Base-by-base conservation (phyloP, 2,888 invertebrate genomes). In the Amiota communis region DNA sequence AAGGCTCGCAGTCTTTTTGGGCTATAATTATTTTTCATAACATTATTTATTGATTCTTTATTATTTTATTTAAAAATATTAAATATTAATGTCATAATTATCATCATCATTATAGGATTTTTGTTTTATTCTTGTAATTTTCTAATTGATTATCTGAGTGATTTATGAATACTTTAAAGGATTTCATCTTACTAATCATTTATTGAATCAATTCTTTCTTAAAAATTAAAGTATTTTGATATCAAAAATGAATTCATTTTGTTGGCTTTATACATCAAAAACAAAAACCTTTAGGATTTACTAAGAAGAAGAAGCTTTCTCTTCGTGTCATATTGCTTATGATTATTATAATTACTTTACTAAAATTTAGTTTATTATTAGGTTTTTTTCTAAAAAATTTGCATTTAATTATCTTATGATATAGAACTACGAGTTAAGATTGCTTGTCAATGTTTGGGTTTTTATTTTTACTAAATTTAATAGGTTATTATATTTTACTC, bases 1-100 rank as follows among this genome's bases (percentile, higher is more conserved):
- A 80, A 68, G 67, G 85, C 85, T 87, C 87, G 80, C 85, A 85
- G 85, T 85, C 85, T 87, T 85, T 80, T 85, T 78, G 85, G 85
- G 81, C 85, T 85, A 79, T 83, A 78, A 81, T 80, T 78, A 81
- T 79, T 75, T 17, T 63, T 69, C 71, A 49, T 74, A 74, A 67
- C 49, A 68, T 79, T 71, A 69, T 69, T 56, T 75, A 69, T 75
- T 72, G 69, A 74, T 73, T 72, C 67, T 71, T 51, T 59, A 2
- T 11, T 68, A 15, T 36, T 46, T n/a, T 77, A 79, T 74, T 80
- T 73, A 74, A 73, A 70, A 67, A 69, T 71, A 69, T 53, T 64
- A 70, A 67, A 69, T 71, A 69, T 53, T 64, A 59, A 48, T 70
- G 59, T 36, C 47, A 49, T 59, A 36, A 47, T 68, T 11, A 23